phyloP scores from a whole-genome alignment of 2,888 invertebrate species.

The Seira sanloemensis region DNA sequence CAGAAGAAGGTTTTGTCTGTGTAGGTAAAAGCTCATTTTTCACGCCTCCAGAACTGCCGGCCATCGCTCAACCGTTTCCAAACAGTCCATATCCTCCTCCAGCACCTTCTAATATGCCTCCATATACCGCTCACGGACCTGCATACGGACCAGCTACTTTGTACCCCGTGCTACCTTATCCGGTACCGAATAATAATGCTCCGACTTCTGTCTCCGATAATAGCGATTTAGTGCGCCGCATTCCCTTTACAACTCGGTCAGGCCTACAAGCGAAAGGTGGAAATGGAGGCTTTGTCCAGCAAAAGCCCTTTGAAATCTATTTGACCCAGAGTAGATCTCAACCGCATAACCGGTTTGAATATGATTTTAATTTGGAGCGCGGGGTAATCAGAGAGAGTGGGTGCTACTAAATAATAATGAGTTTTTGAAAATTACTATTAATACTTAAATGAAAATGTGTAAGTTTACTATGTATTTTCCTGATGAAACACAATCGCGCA shows the following conservation, averaged over 20 bases:
- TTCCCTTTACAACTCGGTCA: constrained; percentile 55
- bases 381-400: constrained; percentile 60
- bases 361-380: constrained; percentile 69
- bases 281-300: constrained; percentile 7
- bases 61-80: constrained; percentile 22
- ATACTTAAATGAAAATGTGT: too few relatives aligned
- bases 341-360: constrained; percentile 52
- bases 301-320: constrained; percentile 33
- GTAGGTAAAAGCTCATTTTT: constrained; percentile 69
- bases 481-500: too few relatives aligned
- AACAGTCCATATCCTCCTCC: background rate
- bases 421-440: too few relatives aligned
- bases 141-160: constrained; percentile 20
- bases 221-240: constrained; percentile 52
- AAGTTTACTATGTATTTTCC: too few relatives aligned
- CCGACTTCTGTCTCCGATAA: constrained; percentile 14
- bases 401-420: constrained; percentile 13
- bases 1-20: constrained; percentile 70
- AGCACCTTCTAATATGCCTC: constrained; percentile 13
- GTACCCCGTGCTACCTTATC: constrained; percentile 46
- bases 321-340: constrained; percentile 39
- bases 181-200: background rate
- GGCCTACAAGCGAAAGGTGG: constrained; percentile 21
- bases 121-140: background rate
- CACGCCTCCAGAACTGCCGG: constrained; percentile 53